phyloP scores from a whole-genome alignment of 2,888 invertebrate species.

The Dicyrtoma fusca region DNA sequence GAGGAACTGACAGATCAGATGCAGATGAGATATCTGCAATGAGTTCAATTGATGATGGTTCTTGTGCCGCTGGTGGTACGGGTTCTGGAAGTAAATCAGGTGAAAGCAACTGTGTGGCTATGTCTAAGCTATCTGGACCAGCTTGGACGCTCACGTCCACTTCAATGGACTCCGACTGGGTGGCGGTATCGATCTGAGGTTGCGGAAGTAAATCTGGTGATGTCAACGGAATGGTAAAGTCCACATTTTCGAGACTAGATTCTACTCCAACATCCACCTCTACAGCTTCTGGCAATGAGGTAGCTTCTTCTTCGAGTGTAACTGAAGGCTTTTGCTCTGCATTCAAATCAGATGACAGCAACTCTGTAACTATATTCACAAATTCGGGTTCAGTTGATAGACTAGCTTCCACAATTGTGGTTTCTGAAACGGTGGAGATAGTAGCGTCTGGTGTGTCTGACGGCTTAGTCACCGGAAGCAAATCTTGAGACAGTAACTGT shows the following conservation, averaged over 20 bases:
- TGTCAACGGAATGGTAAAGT: too few species aligned
- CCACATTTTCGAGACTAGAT: not conserved
- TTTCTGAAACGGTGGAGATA: too few species aligned
- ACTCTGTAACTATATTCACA: not conserved
- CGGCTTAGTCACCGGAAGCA: too few species aligned
- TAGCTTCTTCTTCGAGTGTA: too few species aligned
- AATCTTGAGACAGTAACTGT: too few species aligned
- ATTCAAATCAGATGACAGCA: not conserved
- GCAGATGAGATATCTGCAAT: not conserved
- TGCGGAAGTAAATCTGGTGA: not conserved
- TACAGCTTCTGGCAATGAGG: not conserved
- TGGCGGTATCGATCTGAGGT: not conserved
- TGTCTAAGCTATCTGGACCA: not conserved
- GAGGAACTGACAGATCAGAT: not conserved
- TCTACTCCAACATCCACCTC: not conserved
- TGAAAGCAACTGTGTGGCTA: not conserved
- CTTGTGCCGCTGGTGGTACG: too few species aligned
- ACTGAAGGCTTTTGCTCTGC: not conserved
- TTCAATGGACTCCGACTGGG: not conserved
- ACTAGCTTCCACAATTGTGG: too few species aligned
- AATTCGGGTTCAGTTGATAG: not conserved
- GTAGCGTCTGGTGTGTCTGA: too few species aligned
- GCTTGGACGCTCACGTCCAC: not conserved
- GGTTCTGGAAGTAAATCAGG: too few species aligned
- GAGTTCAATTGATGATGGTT: too few species aligned